Percentiles rank a stretch among this genome's conserved stretches.
Conservation (phyloP, 2,113 vertebrate genomes). For the Aphyosemion australe region DNA sequence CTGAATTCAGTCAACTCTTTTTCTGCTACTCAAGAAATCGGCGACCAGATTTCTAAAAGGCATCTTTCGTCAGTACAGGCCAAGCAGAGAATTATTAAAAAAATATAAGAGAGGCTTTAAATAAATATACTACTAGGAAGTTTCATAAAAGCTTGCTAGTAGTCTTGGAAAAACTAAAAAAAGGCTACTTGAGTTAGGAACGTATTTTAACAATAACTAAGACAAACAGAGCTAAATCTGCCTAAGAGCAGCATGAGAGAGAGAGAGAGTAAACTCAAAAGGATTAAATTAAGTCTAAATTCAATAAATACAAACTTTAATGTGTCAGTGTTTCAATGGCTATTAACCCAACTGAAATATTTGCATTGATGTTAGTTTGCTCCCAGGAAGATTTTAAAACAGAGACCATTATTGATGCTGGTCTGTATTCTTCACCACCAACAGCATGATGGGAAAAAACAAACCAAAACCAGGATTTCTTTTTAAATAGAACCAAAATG, state of each 20-base stretch:
- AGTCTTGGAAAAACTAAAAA: constrained; percentile 20
- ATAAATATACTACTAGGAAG: constrained; percentile 74
- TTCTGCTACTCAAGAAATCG: constrained; percentile 60
- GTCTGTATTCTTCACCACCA: constrained; percentile 1
- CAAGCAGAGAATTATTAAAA: constrained; percentile 75
- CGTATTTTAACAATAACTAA: constrained; percentile 20
- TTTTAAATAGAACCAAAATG: background rate
- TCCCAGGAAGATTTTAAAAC: constrained; percentile 8
- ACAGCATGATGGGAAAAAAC: constrained; percentile 13
- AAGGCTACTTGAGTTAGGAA: constrained; percentile 39
- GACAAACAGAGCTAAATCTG: constrained; percentile 14
- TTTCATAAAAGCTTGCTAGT: constrained; percentile 74
- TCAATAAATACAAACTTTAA: constrained; percentile 53
- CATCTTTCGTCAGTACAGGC: constrained; percentile 52
- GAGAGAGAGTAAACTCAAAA: constrained; percentile 26
- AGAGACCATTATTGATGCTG: background rate
- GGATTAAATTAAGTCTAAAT: constrained; percentile 26
- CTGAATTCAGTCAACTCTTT: constrained; percentile 82
- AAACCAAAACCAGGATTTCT: constrained; percentile 23
- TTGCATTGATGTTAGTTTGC: constrained; percentile 40
- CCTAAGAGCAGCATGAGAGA: constrained; percentile 15
- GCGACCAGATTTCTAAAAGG: constrained; percentile 44
- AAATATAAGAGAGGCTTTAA: constrained; percentile 80
- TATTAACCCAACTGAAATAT: constrained; percentile 32
- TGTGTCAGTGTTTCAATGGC: constrained; percentile 42